Conservation (phyloP, 2,797 vertebrate species). For the Chelidonichthys spinosus region DNA sequence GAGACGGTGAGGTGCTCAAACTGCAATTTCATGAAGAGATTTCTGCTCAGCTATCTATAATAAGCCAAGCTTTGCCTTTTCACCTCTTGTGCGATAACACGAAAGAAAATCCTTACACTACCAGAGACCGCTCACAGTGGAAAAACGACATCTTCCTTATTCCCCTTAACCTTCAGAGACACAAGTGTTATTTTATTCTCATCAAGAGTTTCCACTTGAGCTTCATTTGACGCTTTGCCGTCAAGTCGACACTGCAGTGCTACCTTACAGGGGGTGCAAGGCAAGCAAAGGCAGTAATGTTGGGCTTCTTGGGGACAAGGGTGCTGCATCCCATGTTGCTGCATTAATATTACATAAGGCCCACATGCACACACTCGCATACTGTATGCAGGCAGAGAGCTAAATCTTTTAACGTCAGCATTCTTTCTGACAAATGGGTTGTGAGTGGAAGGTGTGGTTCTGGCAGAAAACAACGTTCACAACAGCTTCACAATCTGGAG, state of each 20-base stretch:
- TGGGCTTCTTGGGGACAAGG: conserved; percentile 26
- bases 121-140: not conserved
- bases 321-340: conserved; percentile 44
- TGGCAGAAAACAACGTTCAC: conserved; percentile 14
- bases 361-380: conserved; percentile 20
- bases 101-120: conserved; percentile 6
- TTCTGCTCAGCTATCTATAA: conserved; percentile 32
- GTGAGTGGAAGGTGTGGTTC: conserved; percentile 27
- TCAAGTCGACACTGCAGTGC: conserved; percentile 47
- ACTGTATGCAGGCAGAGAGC: conserved; percentile 12
- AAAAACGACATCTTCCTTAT: not conserved
- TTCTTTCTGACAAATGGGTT: conserved; percentile 45
- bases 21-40: conserved; percentile 36
- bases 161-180: conserved; percentile 8
- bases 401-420: conserved; percentile 47
- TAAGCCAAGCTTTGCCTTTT: conserved; percentile 16
- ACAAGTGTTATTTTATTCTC: conserved; percentile 31
- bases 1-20: conserved; percentile 18
- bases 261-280: conserved; percentile 34
- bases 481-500: conserved; percentile 1
- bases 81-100: conserved; percentile 10
- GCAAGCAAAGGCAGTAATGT: conserved; percentile 39
- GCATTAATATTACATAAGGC: conserved; percentile 62
- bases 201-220: conserved; percentile 45
- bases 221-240: conserved; percentile 59